Conservation (phyloP, 2,797 vertebrate genomes). For the Chrysocyon brachyurus region DNA sequence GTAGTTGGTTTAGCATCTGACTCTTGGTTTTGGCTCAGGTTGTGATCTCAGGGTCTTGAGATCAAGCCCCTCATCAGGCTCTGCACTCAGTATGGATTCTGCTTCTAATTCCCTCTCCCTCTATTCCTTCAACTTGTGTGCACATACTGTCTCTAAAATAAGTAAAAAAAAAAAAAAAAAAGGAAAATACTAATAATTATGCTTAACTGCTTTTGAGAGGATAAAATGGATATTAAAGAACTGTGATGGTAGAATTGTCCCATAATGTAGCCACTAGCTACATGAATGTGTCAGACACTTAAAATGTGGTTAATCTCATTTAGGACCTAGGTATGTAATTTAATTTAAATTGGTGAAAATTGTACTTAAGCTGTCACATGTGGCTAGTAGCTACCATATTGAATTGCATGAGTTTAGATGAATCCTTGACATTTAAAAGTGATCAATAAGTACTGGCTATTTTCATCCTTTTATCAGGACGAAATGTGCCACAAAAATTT, state of each 20-base stretch:
- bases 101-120: not conserved
- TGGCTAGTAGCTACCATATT: not conserved
- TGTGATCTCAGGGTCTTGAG: not conserved
- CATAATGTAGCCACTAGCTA: not conserved
- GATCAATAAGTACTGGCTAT: not conserved
- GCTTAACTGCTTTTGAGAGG: not conserved
- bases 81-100: not conserved
- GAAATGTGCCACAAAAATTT: not conserved
- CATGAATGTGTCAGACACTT: not conserved
- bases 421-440: not conserved
- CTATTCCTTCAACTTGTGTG: not conserved
- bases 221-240: not conserved
- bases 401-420: not conserved
- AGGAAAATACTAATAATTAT: not conserved
- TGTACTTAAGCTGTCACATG: not conserved
- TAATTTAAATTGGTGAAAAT: not conserved
- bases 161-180: not conserved
- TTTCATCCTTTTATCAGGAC: not conserved
- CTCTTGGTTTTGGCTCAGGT: not conserved
- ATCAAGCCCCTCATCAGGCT: not conserved
- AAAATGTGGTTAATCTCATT: not conserved
- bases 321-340: not conserved
- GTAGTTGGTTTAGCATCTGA: not conserved
- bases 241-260: not conserved
- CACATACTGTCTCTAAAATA: not conserved